Percentiles rank a stretch among this genome's conserved stretches.
Conservation (phyloP, 2,888 invertebrate species). For the Heliconius sara region DNA sequence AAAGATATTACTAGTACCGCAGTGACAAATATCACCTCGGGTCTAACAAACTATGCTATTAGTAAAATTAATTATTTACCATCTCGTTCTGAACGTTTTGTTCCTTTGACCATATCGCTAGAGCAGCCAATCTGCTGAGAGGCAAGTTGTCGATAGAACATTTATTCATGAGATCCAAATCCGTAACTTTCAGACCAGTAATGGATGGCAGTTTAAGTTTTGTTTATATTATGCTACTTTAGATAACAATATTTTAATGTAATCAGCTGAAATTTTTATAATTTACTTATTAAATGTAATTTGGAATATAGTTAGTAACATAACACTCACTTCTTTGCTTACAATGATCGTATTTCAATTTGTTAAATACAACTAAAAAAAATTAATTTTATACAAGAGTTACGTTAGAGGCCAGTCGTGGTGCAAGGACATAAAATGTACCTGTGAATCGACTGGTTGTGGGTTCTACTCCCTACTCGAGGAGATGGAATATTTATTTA, state of each 20-base stretch:
- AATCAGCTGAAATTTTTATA: background rate
- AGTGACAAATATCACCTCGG: conserved; percentile 73
- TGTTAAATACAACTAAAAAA: too few relatives aligned
- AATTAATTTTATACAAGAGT: too few relatives aligned
- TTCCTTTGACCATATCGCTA: conserved; percentile 73
- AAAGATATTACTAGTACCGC: background rate
- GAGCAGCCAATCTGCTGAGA: conserved; percentile 63
- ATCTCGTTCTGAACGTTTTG: conserved; percentile 65
- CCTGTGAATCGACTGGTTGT: too few relatives aligned
- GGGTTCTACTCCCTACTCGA: too few relatives aligned
- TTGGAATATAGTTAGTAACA: too few relatives aligned
- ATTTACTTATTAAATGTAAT: background rate
- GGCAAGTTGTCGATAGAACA: conserved; percentile 56
- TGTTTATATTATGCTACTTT: conserved; percentile 24
- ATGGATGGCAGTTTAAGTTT: conserved; percentile 45
- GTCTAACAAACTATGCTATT: conserved; percentile 77
- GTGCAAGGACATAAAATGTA: too few relatives aligned
- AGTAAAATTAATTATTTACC: conserved; percentile 82
- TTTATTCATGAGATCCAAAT: conserved; percentile 48
- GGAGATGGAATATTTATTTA: too few relatives aligned
- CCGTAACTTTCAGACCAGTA: conserved; percentile 41
- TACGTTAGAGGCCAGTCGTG: too few relatives aligned
- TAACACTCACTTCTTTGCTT: too few relatives aligned
- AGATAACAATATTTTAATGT: background rate
- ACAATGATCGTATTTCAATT: too few relatives aligned